A percentile compares a stretch with the other conserved stretches of the same genome.
These are phyloP conservation scores for Hemiprocne comata DNA, from an alignment of 2,113 vertebrate species.

Conservation along the genomic window DNA sequence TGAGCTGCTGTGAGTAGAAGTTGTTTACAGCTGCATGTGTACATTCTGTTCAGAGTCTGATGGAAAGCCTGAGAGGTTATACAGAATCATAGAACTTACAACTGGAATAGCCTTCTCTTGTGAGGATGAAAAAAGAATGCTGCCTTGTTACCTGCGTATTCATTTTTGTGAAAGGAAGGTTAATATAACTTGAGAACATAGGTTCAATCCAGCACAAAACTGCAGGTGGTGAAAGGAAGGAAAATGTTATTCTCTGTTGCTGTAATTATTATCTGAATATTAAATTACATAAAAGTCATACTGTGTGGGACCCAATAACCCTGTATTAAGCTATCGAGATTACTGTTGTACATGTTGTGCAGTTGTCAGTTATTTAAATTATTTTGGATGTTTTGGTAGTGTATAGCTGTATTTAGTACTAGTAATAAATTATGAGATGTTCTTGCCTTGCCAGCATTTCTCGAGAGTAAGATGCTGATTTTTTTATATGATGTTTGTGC, in stretches of 20 bases:
- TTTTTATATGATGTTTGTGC: neutral
- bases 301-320: neutral
- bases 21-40: neutral
- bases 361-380: conserved; percentile 3
- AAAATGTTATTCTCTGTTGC: neutral
- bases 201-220: neutral
- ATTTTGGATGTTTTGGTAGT: neutral
- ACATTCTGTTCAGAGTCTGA: neutral
- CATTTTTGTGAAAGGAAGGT: neutral
- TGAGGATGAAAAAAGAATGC: neutral
- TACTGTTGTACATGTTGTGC: neutral
- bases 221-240: neutral
- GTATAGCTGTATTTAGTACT: neutral
- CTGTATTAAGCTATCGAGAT: neutral
- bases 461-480: neutral
- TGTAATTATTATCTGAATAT: conserved; percentile 4
- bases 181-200: neutral
- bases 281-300: neutral
- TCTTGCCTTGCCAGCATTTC: neutral
- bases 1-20: neutral
- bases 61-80: neutral
- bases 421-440: neutral
- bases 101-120: neutral
- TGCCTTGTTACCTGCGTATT: neutral
- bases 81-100: neutral